phyloP scores from a whole-genome alignment of 2,888 invertebrate species.

The Nysson spinosus region DNA sequence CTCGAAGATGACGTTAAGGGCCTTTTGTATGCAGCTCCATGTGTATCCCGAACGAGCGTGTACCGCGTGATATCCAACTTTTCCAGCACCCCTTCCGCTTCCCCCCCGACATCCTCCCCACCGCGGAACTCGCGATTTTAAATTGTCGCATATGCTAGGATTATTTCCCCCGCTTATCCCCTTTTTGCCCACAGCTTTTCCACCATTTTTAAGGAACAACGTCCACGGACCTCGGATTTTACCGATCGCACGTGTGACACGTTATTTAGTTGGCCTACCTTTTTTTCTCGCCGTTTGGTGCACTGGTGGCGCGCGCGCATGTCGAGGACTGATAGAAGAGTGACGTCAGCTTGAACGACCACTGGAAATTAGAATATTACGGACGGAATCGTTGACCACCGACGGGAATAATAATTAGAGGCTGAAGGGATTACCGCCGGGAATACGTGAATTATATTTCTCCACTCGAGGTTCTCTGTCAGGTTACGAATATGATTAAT shows the following conservation, averaged over 20 bases:
- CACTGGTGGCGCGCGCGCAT: too few relatives aligned
- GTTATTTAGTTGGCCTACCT: constrained; percentile 48
- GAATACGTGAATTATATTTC: constrained; percentile 28
- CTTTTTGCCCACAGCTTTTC: not conserved
- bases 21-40: constrained; percentile 69
- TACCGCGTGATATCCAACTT: constrained; percentile 46
- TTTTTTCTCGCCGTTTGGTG: constrained; percentile 10
- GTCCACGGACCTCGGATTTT: constrained; percentile 30
- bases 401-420: constrained; percentile 55
- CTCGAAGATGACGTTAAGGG: constrained; percentile 62
- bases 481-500: constrained; percentile 18
- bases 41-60: constrained; percentile 52
- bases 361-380: constrained; percentile 66
- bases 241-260: constrained; percentile 55
- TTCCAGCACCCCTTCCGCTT: constrained; percentile 9
- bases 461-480: not conserved
- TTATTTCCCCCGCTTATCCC: constrained; percentile 17
- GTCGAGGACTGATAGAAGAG: constrained; percentile 25
- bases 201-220: constrained; percentile 3
- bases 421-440: constrained; percentile 9
- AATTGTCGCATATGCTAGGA: constrained; percentile 27
- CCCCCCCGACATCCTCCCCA: not conserved
- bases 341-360: constrained; percentile 66
- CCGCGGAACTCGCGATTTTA: constrained; percentile 27
- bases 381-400: constrained; percentile 23